Conservation (phyloP, 2,797 vertebrate genomes). For the Centropyge bicolor region DNA sequence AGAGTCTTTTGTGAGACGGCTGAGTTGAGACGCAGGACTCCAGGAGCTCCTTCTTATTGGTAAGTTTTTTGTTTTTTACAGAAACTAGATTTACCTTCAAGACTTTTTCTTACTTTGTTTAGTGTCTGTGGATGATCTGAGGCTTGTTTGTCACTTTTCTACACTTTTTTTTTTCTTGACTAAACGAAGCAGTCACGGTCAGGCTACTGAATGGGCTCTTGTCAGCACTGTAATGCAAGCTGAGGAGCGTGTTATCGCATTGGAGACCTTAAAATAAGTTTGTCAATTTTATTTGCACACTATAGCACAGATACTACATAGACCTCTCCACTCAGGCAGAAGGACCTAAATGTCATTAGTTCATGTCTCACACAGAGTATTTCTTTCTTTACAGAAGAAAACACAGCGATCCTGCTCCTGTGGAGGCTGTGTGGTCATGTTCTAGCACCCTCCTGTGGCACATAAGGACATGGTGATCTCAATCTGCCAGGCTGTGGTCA, state of each 20-base stretch:
- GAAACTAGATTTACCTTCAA: neutral
- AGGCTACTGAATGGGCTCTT: neutral
- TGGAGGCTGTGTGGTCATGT: conserved; percentile 37
- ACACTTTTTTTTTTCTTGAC: neutral
- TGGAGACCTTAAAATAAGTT: conserved; percentile 10
- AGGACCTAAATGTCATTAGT: neutral
- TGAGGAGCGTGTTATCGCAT: neutral
- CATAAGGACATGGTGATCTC: conserved; percentile 63
- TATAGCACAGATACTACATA: accelerated
- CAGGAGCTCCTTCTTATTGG: conserved; percentile 19
- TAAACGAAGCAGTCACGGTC: neutral
- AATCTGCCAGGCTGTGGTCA: conserved; percentile 36
- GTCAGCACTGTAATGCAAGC: neutral
- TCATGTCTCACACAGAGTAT: neutral
- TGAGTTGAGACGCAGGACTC: conserved; percentile 14
- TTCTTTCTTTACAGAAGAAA: conserved; percentile 35
- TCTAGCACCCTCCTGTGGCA: conserved; percentile 50
- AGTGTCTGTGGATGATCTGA: neutral
- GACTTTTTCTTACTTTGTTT: neutral
- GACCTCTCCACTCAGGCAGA: neutral
- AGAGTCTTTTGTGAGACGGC: neutral
- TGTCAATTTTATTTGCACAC: neutral
- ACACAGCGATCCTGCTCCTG: conserved; percentile 1
- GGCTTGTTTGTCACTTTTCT: neutral
- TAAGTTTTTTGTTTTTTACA: conserved; percentile 55